These are phyloP conservation scores for Actias luna DNA, from an alignment of 2,888 invertebrate species.

Conservation along the genomic window DNA sequence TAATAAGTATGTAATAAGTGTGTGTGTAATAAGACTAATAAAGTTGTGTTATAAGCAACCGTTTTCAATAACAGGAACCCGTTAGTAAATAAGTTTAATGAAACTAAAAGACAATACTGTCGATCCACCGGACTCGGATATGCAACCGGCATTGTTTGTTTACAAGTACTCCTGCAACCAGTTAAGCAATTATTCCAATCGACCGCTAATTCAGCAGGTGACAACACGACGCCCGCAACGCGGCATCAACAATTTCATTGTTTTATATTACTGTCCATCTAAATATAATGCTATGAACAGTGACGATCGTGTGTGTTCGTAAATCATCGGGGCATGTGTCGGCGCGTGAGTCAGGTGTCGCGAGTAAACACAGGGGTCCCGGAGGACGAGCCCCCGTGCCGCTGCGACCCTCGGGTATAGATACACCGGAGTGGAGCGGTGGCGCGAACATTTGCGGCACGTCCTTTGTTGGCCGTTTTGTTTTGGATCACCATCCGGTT, in stretches of 20 bases:
- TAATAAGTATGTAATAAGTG: too few species aligned
- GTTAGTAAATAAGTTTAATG: slow-evolving; percentile 58
- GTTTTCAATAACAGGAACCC: slow-evolving; percentile 44
- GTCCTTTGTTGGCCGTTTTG: slow-evolving; percentile 81
- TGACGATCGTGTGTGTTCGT: slow-evolving; percentile 32
- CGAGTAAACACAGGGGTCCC: slow-evolving; percentile 54
- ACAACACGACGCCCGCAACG: slow-evolving; percentile 38
- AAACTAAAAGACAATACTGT: slow-evolving; percentile 48
- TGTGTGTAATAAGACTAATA: slow-evolving; percentile 41
- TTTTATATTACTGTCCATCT: slow-evolving; percentile 38
- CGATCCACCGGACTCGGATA: slow-evolving; percentile 53
- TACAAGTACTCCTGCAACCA: slow-evolving; percentile 58
- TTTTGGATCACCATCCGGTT: slow-evolving; percentile 81
- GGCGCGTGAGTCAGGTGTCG: slow-evolving; percentile 71
- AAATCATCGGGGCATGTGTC: slow-evolving; percentile 21
- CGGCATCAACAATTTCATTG: slow-evolving; percentile 57
- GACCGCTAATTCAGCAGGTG: slow-evolving; percentile 56
- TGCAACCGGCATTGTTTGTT: slow-evolving; percentile 66
- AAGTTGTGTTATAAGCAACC: slow-evolving; percentile 34
- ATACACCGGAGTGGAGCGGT: slow-evolving; percentile 58
- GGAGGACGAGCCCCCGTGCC: slow-evolving; percentile 18
- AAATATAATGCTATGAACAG: slow-evolving; percentile 35
- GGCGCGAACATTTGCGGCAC: slow-evolving; percentile 79
- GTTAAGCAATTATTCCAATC: slow-evolving; percentile 68
- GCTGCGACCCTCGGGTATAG: slow-evolving; percentile 47